A percentile compares a stretch with the other conserved stretches of the same genome.
Conservation (phyloP, 2,113 vertebrate species). For the Melanocharis versteri region DNA sequence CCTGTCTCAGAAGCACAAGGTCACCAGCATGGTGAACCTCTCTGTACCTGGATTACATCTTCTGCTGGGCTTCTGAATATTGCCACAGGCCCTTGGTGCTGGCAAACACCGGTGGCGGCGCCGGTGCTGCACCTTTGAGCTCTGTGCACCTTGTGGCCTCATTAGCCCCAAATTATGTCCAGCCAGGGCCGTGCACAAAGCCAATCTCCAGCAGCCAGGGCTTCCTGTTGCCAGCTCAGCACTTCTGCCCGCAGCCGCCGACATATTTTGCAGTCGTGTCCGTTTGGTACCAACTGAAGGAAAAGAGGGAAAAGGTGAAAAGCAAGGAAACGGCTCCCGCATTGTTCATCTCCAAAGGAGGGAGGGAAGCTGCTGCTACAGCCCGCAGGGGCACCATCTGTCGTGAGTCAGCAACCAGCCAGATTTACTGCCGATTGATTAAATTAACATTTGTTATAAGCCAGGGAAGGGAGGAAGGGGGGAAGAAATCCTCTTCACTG, state of each 20-base stretch:
- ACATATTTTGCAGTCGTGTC: neutral
- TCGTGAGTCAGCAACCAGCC: constrained; percentile 90
- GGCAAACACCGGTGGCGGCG: rapidly evolving
- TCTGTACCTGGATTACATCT: rapidly evolving
- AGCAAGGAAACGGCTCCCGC: constrained; percentile 8
- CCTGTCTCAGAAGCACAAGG: neutral
- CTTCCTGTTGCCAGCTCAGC: neutral
- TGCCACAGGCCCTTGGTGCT: neutral
- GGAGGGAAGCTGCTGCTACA: constrained; percentile 75
- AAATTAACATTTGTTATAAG: constrained; percentile 97
- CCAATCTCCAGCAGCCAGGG: neutral
- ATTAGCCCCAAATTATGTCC: neutral
- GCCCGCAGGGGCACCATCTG: constrained; percentile 77
- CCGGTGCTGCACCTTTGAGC: neutral
- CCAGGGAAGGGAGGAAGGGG: constrained; percentile 63
- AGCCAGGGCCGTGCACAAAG: neutral
- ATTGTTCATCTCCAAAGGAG: constrained; percentile 74
- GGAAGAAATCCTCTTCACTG: constrained; percentile 68
- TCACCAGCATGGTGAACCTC: rapidly evolving
- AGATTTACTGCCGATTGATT: constrained; percentile 96
- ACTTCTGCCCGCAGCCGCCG: neutral
- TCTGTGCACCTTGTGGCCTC: neutral
- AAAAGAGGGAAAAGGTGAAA: constrained; percentile 51
- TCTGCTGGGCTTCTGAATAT: neutral
- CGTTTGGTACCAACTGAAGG: neutral